Base-by-base conservation (phyloP, 2,113 vertebrate genomes). In the Barnardius zonarius region DNA sequence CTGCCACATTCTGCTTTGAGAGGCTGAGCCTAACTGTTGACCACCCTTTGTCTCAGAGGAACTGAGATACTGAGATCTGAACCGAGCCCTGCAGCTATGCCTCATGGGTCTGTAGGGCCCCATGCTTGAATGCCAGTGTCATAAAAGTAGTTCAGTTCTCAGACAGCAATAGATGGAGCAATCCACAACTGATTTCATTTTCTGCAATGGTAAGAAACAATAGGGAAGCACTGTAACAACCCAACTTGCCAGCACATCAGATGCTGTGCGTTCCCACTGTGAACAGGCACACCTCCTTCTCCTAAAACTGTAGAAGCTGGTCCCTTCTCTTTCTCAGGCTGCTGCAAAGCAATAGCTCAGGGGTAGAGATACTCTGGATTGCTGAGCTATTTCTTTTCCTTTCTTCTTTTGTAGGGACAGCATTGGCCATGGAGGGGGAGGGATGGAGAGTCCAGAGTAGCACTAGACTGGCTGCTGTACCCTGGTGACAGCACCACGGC, bases 401-500 rank as follows among this genome's bases (percentile, higher is more conserved):
- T 83, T 37, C 35, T 86, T 35, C 33, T 74, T 83, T 39, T 72
- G 31, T 51, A 51, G 43, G 17, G 52, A 35, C 19, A 68, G 23
- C 14, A 9, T 33, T 74, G 63, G 49, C 28, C 2, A 0, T 15
- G 23, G 30, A 72, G 25, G 5, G 0, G 4, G 15, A 9, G 64
- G 80, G 54, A 48, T 28, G 54, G 46, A 88, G 46, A 66, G 19
- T 20, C 48, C 39, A 39, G 35, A 46, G 46, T 7, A 61, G 41
- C 10, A 7, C 13, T 79, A 18, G 5, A 14, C 39, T 83, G 66
- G 19, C 28, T 83, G 35, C 76, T 49, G 10, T 18, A 74, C 11
- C 4, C 54, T 85, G 41, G 27, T 66, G 37, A 41, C 49, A 61
- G 13, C 17, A 17, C 43, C 59, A 66, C 0, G 3, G 33, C 24